Evolutionary conservation across 1,140 invertebrate species (phyloP).

Genomic region (Aricia agestis): DNA sequence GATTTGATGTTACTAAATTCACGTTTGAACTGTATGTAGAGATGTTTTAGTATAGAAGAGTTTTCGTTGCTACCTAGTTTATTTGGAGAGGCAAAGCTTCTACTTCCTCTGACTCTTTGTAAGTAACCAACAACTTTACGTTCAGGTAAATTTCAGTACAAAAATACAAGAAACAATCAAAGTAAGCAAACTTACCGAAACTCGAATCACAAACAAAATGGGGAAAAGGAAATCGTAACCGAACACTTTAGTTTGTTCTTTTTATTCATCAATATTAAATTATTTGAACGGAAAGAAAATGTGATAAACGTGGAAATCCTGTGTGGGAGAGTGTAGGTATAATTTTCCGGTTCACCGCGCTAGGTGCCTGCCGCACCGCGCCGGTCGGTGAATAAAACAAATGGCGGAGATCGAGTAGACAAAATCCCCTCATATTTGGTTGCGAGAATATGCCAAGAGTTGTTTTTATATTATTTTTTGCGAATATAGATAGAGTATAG

Average conservation of each 20-base stretch:
- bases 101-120: no score
- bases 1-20: no score
- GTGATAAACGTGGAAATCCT: background rate
- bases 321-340: background rate
- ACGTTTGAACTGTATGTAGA: no score
- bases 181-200: background rate
- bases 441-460: background rate
- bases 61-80: no score
- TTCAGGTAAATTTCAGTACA: background rate
- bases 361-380: background rate
- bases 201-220: background rate
- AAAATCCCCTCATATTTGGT: background rate
- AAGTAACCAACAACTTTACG: background rate
- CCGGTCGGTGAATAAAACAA: conserved; percentile 10
- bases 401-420: conserved; percentile 6
- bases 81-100: no score
- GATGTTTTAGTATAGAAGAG: no score
- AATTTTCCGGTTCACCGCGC: background rate
- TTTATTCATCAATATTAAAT: conserved; percentile 3
- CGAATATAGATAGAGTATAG: no score
- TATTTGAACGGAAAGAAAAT: background rate
- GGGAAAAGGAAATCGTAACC: background rate
- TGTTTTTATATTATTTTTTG: no score
- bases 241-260: background rate
- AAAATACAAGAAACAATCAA: background rate